Conservation (phyloP, 1,140 invertebrate species). For the Drosophila subobscura region DNA sequence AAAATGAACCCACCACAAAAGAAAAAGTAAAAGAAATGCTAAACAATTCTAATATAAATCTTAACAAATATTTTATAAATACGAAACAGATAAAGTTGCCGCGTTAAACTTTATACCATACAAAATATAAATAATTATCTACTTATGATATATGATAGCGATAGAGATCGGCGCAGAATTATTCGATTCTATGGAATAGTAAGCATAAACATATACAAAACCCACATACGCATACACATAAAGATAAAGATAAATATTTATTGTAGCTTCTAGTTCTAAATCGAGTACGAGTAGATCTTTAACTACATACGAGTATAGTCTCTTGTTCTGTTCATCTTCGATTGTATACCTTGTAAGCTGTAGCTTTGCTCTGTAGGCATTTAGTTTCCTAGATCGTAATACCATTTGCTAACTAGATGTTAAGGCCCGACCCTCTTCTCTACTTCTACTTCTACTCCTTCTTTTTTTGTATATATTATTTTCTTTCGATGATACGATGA, state of each 20-base stretch:
- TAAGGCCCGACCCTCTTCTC: slow-evolving; percentile 36
- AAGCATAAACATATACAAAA: slow-evolving; percentile 37
- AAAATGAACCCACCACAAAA: slow-evolving; percentile 77
- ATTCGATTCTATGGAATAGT: slow-evolving; percentile 6
- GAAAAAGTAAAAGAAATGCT: slow-evolving; percentile 45
- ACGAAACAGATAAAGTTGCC: slow-evolving; percentile 39
- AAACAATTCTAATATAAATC: slow-evolving; percentile 55
- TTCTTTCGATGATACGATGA: slow-evolving; percentile 46
- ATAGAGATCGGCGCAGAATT: slow-evolving; percentile 12
- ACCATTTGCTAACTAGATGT: slow-evolving; percentile 48
- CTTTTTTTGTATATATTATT: slow-evolving; percentile 61
- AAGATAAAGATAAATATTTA: slow-evolving; percentile 76
- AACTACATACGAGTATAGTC: slow-evolving; percentile 44
- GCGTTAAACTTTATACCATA: slow-evolving; percentile 69
- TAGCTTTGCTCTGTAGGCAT: slow-evolving; percentile 78
- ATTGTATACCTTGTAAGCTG: slow-evolving; percentile 60
- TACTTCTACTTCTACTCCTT: slow-evolving; percentile 33
- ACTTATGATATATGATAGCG: slow-evolving; percentile 25
- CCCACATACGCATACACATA: slow-evolving; percentile 39
- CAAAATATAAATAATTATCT: slow-evolving; percentile 44
- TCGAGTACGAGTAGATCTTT: slow-evolving; percentile 20
- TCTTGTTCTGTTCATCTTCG: slow-evolving; percentile 47
- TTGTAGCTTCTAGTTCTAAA: slow-evolving; percentile 67
- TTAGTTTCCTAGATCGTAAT: slow-evolving; percentile 69
- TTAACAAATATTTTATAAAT: slow-evolving; percentile 53